Evolutionary conservation across 2,888 invertebrate genomes (phyloP).

Genomic region (Pseudococcus jackbeardsleyi): DNA sequence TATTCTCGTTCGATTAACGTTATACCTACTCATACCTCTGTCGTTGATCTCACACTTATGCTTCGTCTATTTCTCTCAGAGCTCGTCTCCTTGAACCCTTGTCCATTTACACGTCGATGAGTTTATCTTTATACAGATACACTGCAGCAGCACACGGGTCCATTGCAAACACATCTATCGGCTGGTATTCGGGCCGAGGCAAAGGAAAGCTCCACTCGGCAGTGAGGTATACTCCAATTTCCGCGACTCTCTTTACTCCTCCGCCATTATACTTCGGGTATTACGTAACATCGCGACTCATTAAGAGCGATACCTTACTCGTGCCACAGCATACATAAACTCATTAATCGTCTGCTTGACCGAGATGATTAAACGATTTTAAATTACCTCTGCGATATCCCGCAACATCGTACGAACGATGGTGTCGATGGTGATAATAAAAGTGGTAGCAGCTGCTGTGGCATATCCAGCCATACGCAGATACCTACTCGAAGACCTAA

Average conservation of each 20-base stretch:
- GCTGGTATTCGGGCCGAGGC: too few relatives aligned
- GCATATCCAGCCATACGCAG: background rate
- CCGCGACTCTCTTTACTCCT: background rate
- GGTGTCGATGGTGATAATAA: background rate
- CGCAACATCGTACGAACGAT: background rate
- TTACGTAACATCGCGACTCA: background rate
- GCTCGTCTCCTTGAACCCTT: background rate
- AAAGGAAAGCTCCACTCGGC: background rate
- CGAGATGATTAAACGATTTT: constrained; percentile 42
- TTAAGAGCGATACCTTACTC: background rate
- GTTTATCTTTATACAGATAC: too few relatives aligned
- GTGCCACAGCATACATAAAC: background rate
- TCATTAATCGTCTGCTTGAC: constrained; percentile 38
- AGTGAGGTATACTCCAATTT: background rate
- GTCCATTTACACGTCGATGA: too few relatives aligned
- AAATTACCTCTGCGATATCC: background rate
- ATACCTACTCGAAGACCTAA: constrained; percentile 4
- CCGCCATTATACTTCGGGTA: background rate
- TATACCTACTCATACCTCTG: background rate
- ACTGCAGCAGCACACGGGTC: too few relatives aligned
- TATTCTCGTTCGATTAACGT: background rate
- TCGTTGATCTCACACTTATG: background rate
- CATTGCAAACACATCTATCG: too few relatives aligned
- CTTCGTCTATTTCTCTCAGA: background rate
- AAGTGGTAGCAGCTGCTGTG: background rate